These are phyloP conservation scores for Palythoa heliodiscus DNA, from an alignment of 92 coral and sea anemone species.

Conservation along the genomic window DNA sequence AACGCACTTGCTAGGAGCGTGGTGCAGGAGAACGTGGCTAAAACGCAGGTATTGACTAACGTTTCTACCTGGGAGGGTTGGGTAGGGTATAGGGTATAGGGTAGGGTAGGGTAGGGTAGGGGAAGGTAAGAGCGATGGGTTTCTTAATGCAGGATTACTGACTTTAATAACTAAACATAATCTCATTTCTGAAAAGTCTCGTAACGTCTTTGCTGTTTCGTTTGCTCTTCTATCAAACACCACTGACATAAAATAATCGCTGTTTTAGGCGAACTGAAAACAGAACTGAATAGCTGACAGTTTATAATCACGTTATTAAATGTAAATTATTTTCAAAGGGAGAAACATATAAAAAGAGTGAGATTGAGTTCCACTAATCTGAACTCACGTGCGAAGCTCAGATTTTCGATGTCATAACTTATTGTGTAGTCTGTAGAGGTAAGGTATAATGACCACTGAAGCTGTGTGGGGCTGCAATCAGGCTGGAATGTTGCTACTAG, in stretches of 20 bases:
- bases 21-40: slow-evolving; percentile 87
- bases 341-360: background rate
- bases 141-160: background rate
- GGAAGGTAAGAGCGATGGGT: background rate
- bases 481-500: background rate
- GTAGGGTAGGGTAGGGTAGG: background rate
- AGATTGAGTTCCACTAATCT: background rate
- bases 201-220: too few species aligned
- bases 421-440: too few species aligned
- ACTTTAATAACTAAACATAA: too few species aligned
- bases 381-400: background rate
- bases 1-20: slow-evolving; percentile 88
- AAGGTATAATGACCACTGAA: background rate
- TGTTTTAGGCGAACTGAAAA: too few species aligned
- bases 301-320: background rate
- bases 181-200: background rate
- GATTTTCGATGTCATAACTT: background rate
- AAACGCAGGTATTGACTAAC: slow-evolving; percentile 70
- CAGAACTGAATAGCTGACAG: background rate
- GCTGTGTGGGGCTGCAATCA: background rate
- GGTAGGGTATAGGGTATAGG: background rate
- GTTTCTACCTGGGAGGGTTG: background rate
- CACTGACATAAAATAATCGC: too few species aligned
- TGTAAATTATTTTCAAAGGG: background rate
- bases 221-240: too few species aligned